Conservation (phyloP, 2,888 invertebrate genomes). For the Nysson spinosus region DNA sequence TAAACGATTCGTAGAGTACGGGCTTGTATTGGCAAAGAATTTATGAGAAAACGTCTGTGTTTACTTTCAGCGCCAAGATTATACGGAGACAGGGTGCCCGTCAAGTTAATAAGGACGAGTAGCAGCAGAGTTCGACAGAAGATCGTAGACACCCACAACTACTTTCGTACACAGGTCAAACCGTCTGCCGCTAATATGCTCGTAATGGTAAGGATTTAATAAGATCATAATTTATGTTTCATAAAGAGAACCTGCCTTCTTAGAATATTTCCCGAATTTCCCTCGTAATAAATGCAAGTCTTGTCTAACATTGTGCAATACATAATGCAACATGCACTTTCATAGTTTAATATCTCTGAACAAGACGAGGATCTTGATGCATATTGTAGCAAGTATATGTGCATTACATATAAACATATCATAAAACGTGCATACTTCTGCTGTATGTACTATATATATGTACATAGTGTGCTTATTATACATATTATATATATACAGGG, state of each 20-base stretch:
- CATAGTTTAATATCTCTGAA: too few species aligned
- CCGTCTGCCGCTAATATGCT: slow-evolving; percentile 90
- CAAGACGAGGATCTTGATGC: too few species aligned
- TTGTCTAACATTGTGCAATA: too few species aligned
- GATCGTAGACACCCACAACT: slow-evolving; percentile 87
- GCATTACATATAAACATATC: too few species aligned
- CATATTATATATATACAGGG: too few species aligned
- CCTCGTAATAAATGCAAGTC: neutral
- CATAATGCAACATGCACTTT: too few species aligned
- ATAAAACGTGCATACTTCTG: too few species aligned
- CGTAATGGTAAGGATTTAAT: slow-evolving; percentile 81
- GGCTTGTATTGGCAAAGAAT: slow-evolving; percentile 35
- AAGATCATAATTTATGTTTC: neutral
- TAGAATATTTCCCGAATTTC: too few species aligned
- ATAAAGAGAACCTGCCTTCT: too few species aligned
- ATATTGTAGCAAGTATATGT: too few species aligned
- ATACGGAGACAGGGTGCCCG: slow-evolving; percentile 80
- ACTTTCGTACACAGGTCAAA: slow-evolving; percentile 85
- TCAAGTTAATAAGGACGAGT: slow-evolving; percentile 80
- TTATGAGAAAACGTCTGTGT: slow-evolving; percentile 30
- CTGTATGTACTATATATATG: too few species aligned
- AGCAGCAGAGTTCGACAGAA: slow-evolving; percentile 83
- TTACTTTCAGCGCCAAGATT: slow-evolving; percentile 79
- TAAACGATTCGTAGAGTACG: neutral
- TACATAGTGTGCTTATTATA: too few species aligned